Evolutionary conservation across 2,113 vertebrate species (phyloP), one percentile per base, ranked within the genome.

Genomic region (Tragelaphus strepsiceros): DNA sequence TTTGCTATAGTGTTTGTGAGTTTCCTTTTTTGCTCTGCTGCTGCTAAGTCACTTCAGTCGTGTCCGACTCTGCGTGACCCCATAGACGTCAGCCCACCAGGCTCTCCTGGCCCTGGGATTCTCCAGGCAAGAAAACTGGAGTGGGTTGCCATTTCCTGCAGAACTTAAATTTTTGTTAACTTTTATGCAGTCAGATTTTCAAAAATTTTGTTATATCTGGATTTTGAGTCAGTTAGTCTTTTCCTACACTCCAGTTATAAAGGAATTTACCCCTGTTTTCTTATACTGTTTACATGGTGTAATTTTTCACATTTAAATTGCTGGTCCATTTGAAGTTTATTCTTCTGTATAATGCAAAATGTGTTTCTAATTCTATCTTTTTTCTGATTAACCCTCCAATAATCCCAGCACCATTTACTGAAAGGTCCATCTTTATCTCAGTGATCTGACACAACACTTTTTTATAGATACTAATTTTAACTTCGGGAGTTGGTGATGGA

Each of bases 221-320:
- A 93, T 86, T 97, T 78, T 96, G 53, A 83, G 46, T 82, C 53
- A 15, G 21, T 86, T 28, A 30, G 21, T 86, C 16, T 80, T 92
- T 85, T 32, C n/a, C 91, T 95, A 81, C 32, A n/a, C 24, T 21
- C 43, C 24, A 43, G 9, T 71, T 90, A 71, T 78, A 59, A 28
- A 92, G 28, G 26, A 86, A 80, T 95, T 93, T 67, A 86, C 28
- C 9, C 2, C 16, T 87, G 22, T 61, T 92, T 95, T 93, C 13
- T 59, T 59, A 86, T 16, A 51, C 35, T 80, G 30, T n/a, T 58
- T 89, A 61, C 22, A 56, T 95, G 32, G 39, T 59, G 39, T 74
- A 82, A n/a, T 81, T 89, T 71, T 89, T 89, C 54, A 59, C n/a
- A 61, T 93, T 97, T 89, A 92, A 88, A 61, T 82, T 19, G 82